phyloP scores from a whole-genome alignment of 2,888 invertebrate species.

The Acrocyrtus sp. region DNA sequence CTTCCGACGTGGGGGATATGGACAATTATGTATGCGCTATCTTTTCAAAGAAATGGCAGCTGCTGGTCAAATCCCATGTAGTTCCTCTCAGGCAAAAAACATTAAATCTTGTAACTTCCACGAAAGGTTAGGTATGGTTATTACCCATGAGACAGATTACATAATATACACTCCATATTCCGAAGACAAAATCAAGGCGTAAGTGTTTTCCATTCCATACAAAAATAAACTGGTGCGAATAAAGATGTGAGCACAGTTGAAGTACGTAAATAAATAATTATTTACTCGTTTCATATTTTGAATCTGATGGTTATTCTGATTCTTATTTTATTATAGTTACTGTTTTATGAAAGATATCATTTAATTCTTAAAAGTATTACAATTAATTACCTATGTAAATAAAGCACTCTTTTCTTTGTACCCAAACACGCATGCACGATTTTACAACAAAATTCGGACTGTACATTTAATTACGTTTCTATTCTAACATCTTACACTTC shows the following conservation, averaged over 20 bases:
- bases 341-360: too few relatives aligned
- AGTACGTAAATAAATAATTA: too few relatives aligned
- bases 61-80: conserved; percentile 20
- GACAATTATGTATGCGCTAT: conserved; percentile 34
- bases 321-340: too few relatives aligned
- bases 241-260: too few relatives aligned
- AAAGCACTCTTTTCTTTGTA: too few relatives aligned
- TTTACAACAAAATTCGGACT: too few relatives aligned
- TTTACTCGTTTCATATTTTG: too few relatives aligned
- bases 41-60: conserved; percentile 37
- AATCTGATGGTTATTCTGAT: neutral
- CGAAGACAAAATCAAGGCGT: conserved; percentile 10
- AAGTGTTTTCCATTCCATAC: neutral
- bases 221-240: too few relatives aligned
- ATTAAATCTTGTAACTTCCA: conserved; percentile 16
- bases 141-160: conserved; percentile 43
- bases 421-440: too few relatives aligned
- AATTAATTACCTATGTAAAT: neutral
- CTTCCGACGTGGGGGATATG: conserved; percentile 29
- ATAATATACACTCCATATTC: conserved; percentile 32
- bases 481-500: neutral
- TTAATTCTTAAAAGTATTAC: neutral
- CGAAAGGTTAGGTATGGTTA: conserved; percentile 27
- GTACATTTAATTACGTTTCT: neutral
- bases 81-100: conserved; percentile 33